phyloP scores from a whole-genome alignment of 2,888 invertebrate species.

The Melanophora roralis region DNA sequence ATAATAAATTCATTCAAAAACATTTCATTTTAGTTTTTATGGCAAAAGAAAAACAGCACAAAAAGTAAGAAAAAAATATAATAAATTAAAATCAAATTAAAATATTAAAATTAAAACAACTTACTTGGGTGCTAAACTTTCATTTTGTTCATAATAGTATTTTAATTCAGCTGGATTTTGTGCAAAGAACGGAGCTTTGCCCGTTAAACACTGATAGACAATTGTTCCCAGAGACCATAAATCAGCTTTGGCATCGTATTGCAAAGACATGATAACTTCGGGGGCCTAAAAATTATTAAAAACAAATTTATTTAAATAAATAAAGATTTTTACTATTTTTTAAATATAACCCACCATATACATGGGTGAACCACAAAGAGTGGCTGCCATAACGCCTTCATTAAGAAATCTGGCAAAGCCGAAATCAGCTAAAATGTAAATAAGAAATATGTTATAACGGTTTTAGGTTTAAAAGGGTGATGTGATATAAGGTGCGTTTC shows the following conservation, averaged over 20 bases:
- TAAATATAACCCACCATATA: slow-evolving; percentile 88
- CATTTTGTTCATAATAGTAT: slow-evolving; percentile 97
- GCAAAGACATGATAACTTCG: slow-evolving; percentile 99
- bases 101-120: slow-evolving; percentile 69
- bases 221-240: slow-evolving; percentile 99
- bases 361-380: slow-evolving; percentile 99
- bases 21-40: slow-evolving; percentile 29
- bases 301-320: not conserved
- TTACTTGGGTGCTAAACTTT: slow-evolving; percentile 92
- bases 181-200: slow-evolving; percentile 99
- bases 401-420: slow-evolving; percentile 99
- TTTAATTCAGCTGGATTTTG: slow-evolving; percentile 98
- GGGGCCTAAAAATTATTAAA: slow-evolving; percentile 82
- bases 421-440: slow-evolving; percentile 90
- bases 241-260: slow-evolving; percentile 99
- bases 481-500: too few relatives aligned
- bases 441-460: not conserved
- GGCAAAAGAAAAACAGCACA: slow-evolving; percentile 9
- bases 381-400: slow-evolving; percentile 99
- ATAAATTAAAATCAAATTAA: not conserved
- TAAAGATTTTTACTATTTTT: not conserved
- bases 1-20: slow-evolving; percentile 21
- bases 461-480: too few relatives aligned
- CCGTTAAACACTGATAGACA: slow-evolving; percentile 98
- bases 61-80: not conserved